Conservation (phyloP, 2,888 invertebrate genomes). For the Rhopalosiphum nymphaeae region DNA sequence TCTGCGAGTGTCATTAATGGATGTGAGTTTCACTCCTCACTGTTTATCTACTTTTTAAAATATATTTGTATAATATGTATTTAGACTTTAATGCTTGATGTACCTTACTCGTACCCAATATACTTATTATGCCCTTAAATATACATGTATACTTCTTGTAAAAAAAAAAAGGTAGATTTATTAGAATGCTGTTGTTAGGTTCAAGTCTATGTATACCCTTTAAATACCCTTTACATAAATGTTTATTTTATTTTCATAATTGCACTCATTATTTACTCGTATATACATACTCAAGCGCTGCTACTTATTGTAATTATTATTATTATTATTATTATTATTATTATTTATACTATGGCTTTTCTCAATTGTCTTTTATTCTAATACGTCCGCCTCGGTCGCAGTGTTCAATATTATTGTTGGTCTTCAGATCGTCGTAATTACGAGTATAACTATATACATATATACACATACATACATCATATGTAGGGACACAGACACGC, state of each 20-base stretch:
- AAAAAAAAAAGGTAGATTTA: neutral
- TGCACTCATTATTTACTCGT: neutral
- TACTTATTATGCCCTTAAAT: neutral
- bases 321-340: neutral
- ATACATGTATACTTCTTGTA: neutral
- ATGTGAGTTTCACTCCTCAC: neutral
- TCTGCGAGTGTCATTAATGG: neutral
- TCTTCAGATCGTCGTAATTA: neutral
- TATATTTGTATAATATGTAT: neutral
- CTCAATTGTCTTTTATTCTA: neutral
- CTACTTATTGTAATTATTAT: neutral
- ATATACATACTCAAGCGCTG: neutral
- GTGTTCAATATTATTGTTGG: neutral
- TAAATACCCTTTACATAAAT: neutral
- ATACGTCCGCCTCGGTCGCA: neutral
- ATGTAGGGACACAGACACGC: neutral
- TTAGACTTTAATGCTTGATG: neutral
- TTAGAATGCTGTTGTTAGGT: neutral
- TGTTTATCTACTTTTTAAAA: neutral
- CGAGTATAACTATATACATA: neutral
- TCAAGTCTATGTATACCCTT: too few relatives aligned
- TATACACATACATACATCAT: neutral
- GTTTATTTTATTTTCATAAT: neutral
- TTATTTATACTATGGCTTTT: neutral
- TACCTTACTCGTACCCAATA: neutral